Evolutionary conservation across 2,888 invertebrate genomes (phyloP), one percentile per base, ranked within the genome.

Genomic region (Phalera bucephala): DNA sequence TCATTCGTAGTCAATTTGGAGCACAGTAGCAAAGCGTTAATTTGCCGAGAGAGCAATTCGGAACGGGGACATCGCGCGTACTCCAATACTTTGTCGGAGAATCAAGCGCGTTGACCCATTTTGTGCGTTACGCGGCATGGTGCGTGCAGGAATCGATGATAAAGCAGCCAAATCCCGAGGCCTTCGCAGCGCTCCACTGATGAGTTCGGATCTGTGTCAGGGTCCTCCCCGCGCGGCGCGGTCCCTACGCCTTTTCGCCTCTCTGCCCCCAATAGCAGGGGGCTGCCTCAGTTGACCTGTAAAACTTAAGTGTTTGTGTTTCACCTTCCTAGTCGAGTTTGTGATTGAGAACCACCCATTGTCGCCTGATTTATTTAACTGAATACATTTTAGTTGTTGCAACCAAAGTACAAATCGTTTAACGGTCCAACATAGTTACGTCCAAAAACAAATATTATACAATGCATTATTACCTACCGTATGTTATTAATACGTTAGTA

Each of bases 181-280:
- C 75, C 83, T 79, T 73, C 69, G 64, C 73, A 52, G 64, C 70
- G 78, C 71, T 79, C 72, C 76, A 72, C 80, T 83, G 85, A 87
- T 83, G 82, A 77, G 78, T 78, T 73, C 65, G 78, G 81, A 87
- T 87, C 86, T 86, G 81, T 88, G 89, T 89, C 89, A 88, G 83
- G 88, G 89, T 84, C 75, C 80, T 75, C 78, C 80, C 74, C 73
- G 64, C 80, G 79, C 72, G 62, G 44, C 58, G 43, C 67, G 65
- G 64, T 72, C 81, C 84, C 77, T 80, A 63, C 82, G 71, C 83
- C 75, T 80, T 73, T 5, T 67, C 72, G 64, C 65, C 56, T 63
- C 64, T 65, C 61, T 63, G 46, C 56, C 65, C 59, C 53, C 75
- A 74, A 77, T 77, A 75, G 56, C 71, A 62, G 63, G 55, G 69